phyloP scores from a whole-genome alignment of 2,888 invertebrate genomes.

The Adelognathus sp. region DNA sequence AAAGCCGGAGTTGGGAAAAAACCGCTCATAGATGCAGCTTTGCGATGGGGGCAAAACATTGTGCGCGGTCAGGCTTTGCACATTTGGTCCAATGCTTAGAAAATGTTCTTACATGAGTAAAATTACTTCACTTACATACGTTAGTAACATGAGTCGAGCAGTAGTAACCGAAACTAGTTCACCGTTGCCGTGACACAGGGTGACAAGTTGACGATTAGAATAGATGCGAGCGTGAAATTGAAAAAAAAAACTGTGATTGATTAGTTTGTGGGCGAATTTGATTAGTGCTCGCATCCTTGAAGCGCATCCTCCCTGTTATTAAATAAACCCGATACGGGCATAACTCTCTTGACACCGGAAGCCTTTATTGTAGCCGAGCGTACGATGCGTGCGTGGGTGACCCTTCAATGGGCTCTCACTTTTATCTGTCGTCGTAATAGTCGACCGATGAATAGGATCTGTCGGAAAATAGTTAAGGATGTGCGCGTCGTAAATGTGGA shows the following conservation, averaged over 20 bases:
- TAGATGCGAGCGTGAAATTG: background rate
- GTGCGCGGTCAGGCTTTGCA: too few species aligned
- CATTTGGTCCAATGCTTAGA: too few species aligned
- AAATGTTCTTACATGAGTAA: too few species aligned
- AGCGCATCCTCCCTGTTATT: background rate
- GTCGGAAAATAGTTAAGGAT: background rate
- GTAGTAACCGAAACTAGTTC: too few species aligned
- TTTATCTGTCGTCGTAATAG: background rate
- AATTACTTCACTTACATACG: too few species aligned
- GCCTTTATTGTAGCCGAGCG: background rate
- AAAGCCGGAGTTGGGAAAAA: background rate
- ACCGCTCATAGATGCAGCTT: too few species aligned
- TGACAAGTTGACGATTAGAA: too few species aligned
- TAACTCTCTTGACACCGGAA: slow-evolving; percentile 29
- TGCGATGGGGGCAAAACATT: too few species aligned
- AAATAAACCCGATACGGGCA: slow-evolving; percentile 4
- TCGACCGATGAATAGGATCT: background rate
- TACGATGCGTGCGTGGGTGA: slow-evolving; percentile 16
- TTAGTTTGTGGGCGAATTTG: background rate
- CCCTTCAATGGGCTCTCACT: slow-evolving; percentile 1
- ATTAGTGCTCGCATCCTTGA: background rate
- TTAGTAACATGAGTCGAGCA: too few species aligned
- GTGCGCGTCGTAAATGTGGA: background rate
- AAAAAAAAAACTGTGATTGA: background rate
- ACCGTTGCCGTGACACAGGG: too few species aligned